phyloP scores from a whole-genome alignment of 1,140 invertebrate species.

The Bombus vancouverensis region DNA sequence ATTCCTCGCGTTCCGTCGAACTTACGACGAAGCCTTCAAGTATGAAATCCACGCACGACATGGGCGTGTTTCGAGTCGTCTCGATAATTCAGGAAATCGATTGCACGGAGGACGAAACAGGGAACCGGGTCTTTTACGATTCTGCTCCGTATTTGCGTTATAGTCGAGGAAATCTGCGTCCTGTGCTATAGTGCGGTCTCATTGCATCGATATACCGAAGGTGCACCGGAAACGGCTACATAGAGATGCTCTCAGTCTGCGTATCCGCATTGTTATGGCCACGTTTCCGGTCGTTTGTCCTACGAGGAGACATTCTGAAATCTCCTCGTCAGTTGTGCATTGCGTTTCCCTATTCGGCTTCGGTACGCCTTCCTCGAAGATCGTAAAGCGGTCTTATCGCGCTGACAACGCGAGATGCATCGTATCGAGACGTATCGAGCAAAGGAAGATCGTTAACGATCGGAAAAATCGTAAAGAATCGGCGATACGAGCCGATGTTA shows the following conservation, averaged over 20 bases:
- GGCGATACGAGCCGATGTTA: background rate
- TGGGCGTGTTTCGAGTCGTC: background rate
- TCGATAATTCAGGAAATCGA: conserved; percentile 47
- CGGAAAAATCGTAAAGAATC: background rate
- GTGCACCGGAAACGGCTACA: conserved; percentile 27
- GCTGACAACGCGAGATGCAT: conserved; percentile 8
- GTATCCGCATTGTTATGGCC: conserved; percentile 59
- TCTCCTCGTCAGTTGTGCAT: conserved; percentile 24
- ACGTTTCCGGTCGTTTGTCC: conserved; percentile 64
- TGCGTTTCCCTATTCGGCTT: background rate
- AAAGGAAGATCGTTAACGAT: background rate
- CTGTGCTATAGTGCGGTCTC: background rate
- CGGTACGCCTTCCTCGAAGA: background rate
- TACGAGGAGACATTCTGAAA: conserved; percentile 35
- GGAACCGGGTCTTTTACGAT: conserved; percentile 37
- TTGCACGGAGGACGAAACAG: conserved; percentile 25
- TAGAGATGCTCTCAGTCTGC: conserved; percentile 12
- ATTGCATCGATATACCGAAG: conserved; percentile 7
- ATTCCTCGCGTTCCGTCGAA: background rate
- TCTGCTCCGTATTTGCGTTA: conserved; percentile 54
- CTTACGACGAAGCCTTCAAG: background rate
- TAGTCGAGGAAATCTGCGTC: conserved; percentile 59
- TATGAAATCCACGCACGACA: background rate
- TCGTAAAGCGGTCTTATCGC: conserved; percentile 29
- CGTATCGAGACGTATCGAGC: no score